Evolutionary conservation across 2,888 invertebrate species (phyloP).

Genomic region (Aporophyla lueneburgensis): DNA sequence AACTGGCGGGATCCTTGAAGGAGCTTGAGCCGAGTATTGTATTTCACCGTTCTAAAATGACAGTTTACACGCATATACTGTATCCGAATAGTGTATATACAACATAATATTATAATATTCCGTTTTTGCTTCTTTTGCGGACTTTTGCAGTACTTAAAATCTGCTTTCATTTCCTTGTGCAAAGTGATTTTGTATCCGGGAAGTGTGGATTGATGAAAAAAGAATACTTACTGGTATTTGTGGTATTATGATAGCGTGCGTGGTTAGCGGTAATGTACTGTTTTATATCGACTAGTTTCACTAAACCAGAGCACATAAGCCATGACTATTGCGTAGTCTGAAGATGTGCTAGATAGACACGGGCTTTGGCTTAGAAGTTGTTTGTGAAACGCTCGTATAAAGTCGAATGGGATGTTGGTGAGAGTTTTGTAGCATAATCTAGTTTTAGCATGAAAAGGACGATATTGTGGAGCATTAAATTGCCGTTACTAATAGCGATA

Average conservation of each 20-base stretch:
- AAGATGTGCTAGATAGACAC: slow-evolving; percentile 42
- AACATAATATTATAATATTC: slow-evolving; percentile 16
- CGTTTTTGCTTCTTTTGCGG: slow-evolving; percentile 32
- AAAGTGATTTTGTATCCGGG: slow-evolving; percentile 71
- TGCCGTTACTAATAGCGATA: background rate
- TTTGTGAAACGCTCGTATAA: slow-evolving; percentile 25
- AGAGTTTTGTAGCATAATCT: slow-evolving; percentile 1
- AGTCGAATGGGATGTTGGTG: slow-evolving; percentile 15
- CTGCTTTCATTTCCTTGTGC: slow-evolving; percentile 72
- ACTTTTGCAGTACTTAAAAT: slow-evolving; percentile 45
- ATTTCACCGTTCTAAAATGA: slow-evolving; percentile 58
- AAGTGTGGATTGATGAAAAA: slow-evolving; percentile 63
- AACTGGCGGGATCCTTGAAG: slow-evolving; percentile 46
- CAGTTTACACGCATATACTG: slow-evolving; percentile 37
- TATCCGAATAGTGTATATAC: slow-evolving; percentile 10
- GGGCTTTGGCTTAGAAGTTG: background rate
- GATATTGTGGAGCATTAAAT: background rate
- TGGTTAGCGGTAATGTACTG: slow-evolving; percentile 38
- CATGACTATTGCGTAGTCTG: slow-evolving; percentile 29
- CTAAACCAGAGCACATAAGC: slow-evolving; percentile 36
- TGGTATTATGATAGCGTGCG: slow-evolving; percentile 51
- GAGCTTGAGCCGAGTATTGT: slow-evolving; percentile 45
- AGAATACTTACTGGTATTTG: slow-evolving; percentile 61
- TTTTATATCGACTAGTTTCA: slow-evolving; percentile 35
- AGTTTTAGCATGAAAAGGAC: slow-evolving; percentile 4